phyloP scores from a whole-genome alignment of 2,888 invertebrate species.

The Frankliniella intonsa region DNA sequence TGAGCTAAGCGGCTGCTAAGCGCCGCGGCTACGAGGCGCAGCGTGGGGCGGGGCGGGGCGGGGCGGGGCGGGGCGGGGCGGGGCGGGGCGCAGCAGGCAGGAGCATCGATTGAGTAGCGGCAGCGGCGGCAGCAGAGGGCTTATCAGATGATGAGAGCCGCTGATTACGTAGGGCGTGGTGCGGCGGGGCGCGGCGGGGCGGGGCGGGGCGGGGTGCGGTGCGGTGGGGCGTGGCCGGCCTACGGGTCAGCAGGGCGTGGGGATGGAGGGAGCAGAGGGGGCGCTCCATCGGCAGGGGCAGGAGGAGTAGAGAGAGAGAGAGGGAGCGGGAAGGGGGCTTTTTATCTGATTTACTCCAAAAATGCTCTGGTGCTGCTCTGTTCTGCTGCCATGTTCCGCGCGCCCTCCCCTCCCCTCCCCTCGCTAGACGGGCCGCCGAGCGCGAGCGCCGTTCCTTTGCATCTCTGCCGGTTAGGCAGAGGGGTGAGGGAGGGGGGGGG shows the following conservation, averaged over 20 bases:
- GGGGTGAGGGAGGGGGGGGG: background rate
- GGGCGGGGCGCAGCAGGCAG: background rate
- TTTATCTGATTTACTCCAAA: constrained; percentile 30
- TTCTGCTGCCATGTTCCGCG: background rate
- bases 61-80: background rate
- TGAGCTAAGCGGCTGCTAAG: background rate
- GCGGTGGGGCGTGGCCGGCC: too few species aligned
- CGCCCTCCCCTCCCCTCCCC: background rate
- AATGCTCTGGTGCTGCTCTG: constrained; percentile 5
- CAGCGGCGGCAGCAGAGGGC: background rate
- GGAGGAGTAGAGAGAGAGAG: background rate
- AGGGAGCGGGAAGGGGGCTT: constrained; percentile 9
- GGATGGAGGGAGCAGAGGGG: too few species aligned
- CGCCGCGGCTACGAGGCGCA: background rate
- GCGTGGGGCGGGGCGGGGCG: background rate
- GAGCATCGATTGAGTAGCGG: too few species aligned
- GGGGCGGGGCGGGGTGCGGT: too few species aligned
- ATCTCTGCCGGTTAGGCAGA: background rate
- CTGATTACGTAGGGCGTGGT: background rate
- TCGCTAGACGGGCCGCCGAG: too few species aligned
- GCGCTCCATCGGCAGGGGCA: background rate
- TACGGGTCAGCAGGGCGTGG: too few species aligned
- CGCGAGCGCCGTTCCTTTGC: too few species aligned
- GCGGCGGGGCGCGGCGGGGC: background rate
- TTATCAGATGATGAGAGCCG: background rate